Evolutionary conservation across 2,797 vertebrate species (phyloP).

Genomic region (Gallirallus australis): DNA sequence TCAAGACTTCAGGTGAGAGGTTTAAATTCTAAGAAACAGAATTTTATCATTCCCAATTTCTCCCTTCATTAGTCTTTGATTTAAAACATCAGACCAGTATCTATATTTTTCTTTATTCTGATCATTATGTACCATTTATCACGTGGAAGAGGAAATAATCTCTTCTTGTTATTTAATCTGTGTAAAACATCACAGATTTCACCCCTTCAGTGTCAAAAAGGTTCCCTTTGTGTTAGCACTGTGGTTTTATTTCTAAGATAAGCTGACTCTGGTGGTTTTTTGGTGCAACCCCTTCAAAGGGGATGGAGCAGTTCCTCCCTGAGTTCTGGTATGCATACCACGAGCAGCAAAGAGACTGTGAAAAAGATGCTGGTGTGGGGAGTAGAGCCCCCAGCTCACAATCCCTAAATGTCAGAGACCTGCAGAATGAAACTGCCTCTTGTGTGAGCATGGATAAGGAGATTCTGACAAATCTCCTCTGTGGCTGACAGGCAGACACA

Average conservation of each 20-base stretch:
- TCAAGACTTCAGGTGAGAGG: neutral
- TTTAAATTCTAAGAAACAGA: neutral
- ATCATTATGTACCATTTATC: neutral
- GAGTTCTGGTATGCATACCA: accelerated
- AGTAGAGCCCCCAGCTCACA: neutral
- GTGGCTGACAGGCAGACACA: neutral
- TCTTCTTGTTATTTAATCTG: neutral
- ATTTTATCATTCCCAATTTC: neutral
- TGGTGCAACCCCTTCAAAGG: neutral
- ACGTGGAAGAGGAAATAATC: neutral
- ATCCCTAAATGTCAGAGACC: neutral
- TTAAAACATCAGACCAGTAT: neutral
- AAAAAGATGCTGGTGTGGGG: neutral
- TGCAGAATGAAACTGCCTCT: neutral
- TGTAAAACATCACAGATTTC: neutral
- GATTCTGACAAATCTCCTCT: neutral
- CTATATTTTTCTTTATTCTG: neutral
- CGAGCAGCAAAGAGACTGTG: neutral
- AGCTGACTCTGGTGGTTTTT: neutral
- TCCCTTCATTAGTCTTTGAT: neutral
- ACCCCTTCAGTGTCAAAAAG: neutral
- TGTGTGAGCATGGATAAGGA: accelerated
- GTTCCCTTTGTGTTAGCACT: neutral
- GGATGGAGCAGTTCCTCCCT: neutral
- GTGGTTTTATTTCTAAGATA: neutral